phyloP scores from a whole-genome alignment of 2,797 vertebrate genomes.

The Chaunax sp. region DNA sequence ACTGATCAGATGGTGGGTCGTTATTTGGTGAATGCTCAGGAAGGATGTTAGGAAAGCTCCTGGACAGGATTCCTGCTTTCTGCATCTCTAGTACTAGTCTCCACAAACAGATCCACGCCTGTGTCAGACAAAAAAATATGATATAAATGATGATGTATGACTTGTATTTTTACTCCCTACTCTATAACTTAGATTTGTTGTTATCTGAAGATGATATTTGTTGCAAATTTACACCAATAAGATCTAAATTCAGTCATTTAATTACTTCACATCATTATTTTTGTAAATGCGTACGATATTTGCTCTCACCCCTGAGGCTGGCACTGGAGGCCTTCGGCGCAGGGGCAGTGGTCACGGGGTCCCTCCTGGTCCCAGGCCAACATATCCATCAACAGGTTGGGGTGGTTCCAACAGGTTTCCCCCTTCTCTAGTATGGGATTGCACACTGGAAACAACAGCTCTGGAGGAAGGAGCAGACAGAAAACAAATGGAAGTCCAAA shows the following conservation, averaged over 20 bases:
- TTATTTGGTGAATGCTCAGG: slow-evolving; percentile 21
- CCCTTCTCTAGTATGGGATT: slow-evolving; percentile 85
- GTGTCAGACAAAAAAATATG: background rate
- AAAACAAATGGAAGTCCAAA: background rate
- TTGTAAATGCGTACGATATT: background rate
- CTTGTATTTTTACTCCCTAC: background rate
- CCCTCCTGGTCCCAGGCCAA: slow-evolving; percentile 93
- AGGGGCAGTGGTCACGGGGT: slow-evolving; percentile 89
- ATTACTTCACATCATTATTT: background rate
- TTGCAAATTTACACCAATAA: too few species aligned
- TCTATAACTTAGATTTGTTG: too few species aligned
- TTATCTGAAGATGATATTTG: too few species aligned
- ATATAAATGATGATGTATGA: slow-evolving; percentile 2
- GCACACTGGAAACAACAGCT: slow-evolving; percentile 93
- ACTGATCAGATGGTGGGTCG: background rate
- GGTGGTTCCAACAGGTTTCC: slow-evolving; percentile 85
- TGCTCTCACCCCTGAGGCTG: slow-evolving; percentile 85
- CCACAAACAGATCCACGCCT: slow-evolving; percentile 70
- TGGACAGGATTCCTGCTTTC: background rate
- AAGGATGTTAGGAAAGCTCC: background rate
- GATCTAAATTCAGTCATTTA: background rate
- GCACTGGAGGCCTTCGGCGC: slow-evolving; percentile 86
- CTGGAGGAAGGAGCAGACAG: slow-evolving; percentile 67
- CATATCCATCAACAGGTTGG: slow-evolving; percentile 89
- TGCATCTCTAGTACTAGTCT: slow-evolving; percentile 28